Base-by-base conservation (phyloP, 2,797 vertebrate species). In the Eptatretus atami region DNA sequence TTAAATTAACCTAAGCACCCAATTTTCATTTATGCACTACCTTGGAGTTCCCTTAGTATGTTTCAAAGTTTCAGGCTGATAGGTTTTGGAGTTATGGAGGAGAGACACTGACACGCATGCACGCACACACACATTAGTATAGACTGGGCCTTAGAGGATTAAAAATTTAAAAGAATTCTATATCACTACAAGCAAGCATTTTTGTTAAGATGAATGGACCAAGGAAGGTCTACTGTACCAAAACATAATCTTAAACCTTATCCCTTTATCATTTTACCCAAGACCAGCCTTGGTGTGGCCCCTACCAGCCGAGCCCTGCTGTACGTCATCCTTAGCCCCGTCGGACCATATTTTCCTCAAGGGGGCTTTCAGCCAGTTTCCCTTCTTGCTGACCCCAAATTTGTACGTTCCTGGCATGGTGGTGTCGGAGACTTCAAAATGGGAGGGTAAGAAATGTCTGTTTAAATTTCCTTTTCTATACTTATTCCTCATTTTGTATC, bases 341-440 rank as follows among this genome's bases (percentile, higher is more conserved):
- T 87, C 54, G 81, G 82, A 4, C 74, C 83, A 0, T 90, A 90
- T 73, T 90, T 88, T 57, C 24, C 77, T 10, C 81, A 78, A 0
- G 84, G 81, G 1, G 68, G 75, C 52, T 75, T 90, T 69, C 82
- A 65, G 67, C 81, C 85, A 0, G 75, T 90, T 1, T 82, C 83
- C 1, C 77, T 88, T 69, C 71, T 90, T 70, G 85, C 85, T 0
- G 83, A 90, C 68, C 82, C 85, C 0, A 65, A 69, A 0, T 84
- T 74, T 15, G 76, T 83, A 66, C 69, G 85, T 3, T 82, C 85
- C 24, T 83, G 81, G 78, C 65, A 71, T n/a, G 85, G 85, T 0
- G 85, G 85, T 0, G 81, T 85, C 1, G 85, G 85, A 0, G 73
- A 79, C 63, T 83, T 66, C 67, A 90, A 90, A 69, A 68, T 86